These are phyloP conservation scores for Phylloscopus whistleri DNA, from an alignment of 2,113 vertebrate genomes.

Conservation along the genomic window DNA sequence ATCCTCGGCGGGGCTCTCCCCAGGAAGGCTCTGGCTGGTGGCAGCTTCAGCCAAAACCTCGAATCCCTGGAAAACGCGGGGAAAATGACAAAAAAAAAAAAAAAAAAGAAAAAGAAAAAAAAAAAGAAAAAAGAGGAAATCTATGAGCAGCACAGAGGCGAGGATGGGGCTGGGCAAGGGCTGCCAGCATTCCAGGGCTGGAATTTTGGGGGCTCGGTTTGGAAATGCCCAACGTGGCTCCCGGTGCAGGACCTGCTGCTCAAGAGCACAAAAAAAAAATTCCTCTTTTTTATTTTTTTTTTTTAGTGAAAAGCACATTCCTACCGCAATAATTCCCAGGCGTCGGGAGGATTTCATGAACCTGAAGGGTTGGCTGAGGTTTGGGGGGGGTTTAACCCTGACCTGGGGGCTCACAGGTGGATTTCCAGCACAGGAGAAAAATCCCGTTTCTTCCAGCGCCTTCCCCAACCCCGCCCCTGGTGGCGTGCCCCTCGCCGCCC, in stretches of 20 bases:
- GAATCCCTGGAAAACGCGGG: not conserved
- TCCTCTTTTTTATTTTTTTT: not conserved
- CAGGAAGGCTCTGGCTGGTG: not conserved
- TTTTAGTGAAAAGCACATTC: not conserved
- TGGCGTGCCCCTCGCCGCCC: rapidly evolving
- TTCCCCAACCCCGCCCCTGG: not conserved
- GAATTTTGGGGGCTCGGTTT: not conserved
- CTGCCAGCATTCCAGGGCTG: not conserved
- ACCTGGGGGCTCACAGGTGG: not conserved
- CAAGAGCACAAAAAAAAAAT: not conserved
- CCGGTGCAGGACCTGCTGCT: rapidly evolving
- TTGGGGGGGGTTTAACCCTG: not conserved
- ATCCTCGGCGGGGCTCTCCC: not conserved
- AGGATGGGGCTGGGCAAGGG: not conserved
- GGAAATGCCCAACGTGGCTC: rapidly evolving
- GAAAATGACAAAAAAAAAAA: not conserved
- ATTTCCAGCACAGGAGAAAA: not conserved
- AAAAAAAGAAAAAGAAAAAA: not conserved
- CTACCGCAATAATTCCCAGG: not conserved
- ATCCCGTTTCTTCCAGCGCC: rapidly evolving
- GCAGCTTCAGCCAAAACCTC: not conserved
- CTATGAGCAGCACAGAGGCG: not conserved
- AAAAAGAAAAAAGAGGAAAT: not conserved
- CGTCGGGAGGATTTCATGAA: not conserved
- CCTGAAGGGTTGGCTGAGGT: not conserved